These are phyloP conservation scores for Scolopax mira DNA, from an alignment of 2,113 vertebrate species.

Conservation along the genomic window DNA sequence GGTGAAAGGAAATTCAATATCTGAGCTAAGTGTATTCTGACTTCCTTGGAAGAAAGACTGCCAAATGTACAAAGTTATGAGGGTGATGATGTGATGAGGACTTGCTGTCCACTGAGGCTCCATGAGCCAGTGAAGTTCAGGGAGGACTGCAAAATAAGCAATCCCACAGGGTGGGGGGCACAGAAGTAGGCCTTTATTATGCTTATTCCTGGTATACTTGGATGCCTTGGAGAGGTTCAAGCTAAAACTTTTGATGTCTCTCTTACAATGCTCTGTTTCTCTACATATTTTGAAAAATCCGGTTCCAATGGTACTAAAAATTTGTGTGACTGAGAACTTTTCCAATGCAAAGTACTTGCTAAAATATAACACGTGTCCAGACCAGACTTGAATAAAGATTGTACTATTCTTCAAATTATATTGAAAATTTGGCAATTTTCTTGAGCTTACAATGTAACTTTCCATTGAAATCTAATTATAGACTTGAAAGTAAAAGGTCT, in stretches of 20 bases:
- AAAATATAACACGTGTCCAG: slow-evolving; percentile 52
- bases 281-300: slow-evolving; percentile 44
- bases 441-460: slow-evolving; percentile 40
- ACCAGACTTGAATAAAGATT: slow-evolving; percentile 35
- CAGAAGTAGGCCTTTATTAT: background rate
- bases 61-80: background rate
- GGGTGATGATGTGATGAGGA: slow-evolving; percentile 1
- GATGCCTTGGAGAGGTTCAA: background rate
- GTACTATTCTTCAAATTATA: slow-evolving; percentile 27
- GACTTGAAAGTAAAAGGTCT: slow-evolving; percentile 34
- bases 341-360: slow-evolving; percentile 62
- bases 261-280: slow-evolving; percentile 58
- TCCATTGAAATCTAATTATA: slow-evolving; percentile 61
- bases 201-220: background rate
- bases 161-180: background rate
- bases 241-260: slow-evolving; percentile 50
- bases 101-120: background rate
- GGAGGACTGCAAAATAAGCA: background rate
- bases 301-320: slow-evolving; percentile 63
- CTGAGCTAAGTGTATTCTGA: slow-evolving; percentile 27
- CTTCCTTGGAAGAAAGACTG: slow-evolving; percentile 10
- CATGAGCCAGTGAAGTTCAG: background rate
- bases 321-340: slow-evolving; percentile 50
- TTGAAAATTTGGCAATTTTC: slow-evolving; percentile 51
- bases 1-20: slow-evolving; percentile 48